Evolutionary conservation across 2,888 invertebrate genomes (phyloP), one percentile per base, ranked within the genome.

Genomic region (Prosopocoilus inquinatus): DNA sequence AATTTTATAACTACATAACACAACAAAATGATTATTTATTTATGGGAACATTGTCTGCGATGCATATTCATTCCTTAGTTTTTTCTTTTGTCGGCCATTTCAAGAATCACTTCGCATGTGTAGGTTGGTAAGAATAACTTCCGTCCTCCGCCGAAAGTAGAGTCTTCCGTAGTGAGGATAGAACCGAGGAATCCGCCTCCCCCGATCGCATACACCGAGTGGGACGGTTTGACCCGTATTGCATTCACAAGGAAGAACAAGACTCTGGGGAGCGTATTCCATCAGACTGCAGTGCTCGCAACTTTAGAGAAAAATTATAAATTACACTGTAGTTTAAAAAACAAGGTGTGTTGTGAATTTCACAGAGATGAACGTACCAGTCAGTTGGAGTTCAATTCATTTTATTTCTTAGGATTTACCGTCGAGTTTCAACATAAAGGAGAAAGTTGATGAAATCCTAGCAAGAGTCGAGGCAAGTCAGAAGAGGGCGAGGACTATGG

Each of bases 111-210:
- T n/a, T n/a, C n/a, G n/a, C n/a, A n/a, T 28, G 20, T 28, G 20
- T 75, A 89, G 87, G 94, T 98, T 68, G 97, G 97, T 1, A 95
- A 93, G 79, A 98, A 98, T 76, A 99, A 99, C 79, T 99, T 99
- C 73, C 86, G 91, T 60, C 99, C 99, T 12, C 98, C 99, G 39
- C 99, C 99, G 3, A 98, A 98, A 83, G 98, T 99, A 1, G 99
- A 99, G 76, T 98, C 98, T 0, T 93, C 92, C 77, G 98, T 99
- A 2, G 96, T 99, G 0, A 83, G 99, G 69, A 89, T 99, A 72
- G 98, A 99, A 74, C 99, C 99, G 0, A 86, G 90, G 70, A 96
- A 96, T 79, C 99, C 99, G 15, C 95, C 97, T 34, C 98, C 98
- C 5, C 90, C 93, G 0, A 91, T 99, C 8, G 92, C 95, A 75